These are phyloP conservation scores for Phrynosoma platyrhinos DNA, from an alignment of 2,113 vertebrate genomes.

Conservation along the genomic window DNA sequence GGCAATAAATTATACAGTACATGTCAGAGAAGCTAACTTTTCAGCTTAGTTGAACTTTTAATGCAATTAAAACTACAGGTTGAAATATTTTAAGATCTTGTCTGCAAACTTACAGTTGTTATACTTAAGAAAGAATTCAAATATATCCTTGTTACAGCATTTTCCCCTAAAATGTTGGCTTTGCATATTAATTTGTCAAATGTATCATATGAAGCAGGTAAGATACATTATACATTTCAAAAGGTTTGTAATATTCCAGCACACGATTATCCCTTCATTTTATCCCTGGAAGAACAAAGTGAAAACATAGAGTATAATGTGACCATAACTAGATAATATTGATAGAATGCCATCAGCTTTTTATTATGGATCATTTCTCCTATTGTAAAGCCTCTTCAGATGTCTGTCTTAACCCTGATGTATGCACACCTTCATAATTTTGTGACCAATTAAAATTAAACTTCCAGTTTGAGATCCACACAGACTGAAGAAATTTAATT, in stretches of 20 bases:
- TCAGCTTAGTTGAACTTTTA: slow-evolving; percentile 10
- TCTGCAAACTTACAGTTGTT: background rate
- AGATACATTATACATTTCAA: background rate
- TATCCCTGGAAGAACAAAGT: slow-evolving; percentile 34
- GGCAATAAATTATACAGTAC: background rate
- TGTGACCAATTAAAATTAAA: slow-evolving; percentile 23
- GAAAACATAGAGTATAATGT: background rate
- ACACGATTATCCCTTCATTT: background rate
- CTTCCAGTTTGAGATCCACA: slow-evolving; percentile 37
- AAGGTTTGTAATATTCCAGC: background rate
- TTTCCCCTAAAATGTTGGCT: background rate
- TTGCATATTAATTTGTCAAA: background rate
- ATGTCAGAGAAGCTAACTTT: background rate
- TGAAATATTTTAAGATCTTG: background rate
- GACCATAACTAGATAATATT: slow-evolving; percentile 6
- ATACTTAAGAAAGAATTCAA: background rate
- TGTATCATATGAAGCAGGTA: background rate
- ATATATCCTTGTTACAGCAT: background rate
- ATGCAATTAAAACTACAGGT: background rate
- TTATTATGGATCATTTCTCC: background rate
- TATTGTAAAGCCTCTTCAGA: background rate
- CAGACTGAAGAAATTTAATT: background rate
- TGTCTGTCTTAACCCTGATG: background rate
- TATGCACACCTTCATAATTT: slow-evolving; percentile 23
- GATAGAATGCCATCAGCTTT: background rate